Conservation (phyloP, 2,888 invertebrate species). For the Prenolepis imparis region DNA sequence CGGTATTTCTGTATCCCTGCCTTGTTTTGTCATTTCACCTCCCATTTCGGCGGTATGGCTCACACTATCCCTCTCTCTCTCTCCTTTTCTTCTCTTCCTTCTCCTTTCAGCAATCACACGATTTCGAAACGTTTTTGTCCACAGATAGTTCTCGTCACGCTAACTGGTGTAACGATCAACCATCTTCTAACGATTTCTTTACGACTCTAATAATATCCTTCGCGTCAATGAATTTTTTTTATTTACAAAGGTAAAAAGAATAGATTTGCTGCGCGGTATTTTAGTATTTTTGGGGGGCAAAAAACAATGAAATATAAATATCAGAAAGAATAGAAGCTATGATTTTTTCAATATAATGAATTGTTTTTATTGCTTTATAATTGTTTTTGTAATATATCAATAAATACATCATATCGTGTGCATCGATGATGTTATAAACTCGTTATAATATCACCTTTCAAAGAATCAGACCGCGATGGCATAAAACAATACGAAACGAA, state of each 20-base stretch:
- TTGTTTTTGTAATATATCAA: conserved; percentile 21
- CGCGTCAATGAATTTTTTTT: background rate
- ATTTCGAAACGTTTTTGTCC: conserved; percentile 46
- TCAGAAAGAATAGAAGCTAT: conserved; percentile 10
- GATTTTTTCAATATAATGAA: conserved; percentile 2
- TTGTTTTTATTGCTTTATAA: conserved; percentile 11
- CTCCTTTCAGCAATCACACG: conserved; percentile 8
- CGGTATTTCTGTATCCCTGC: conserved; percentile 69
- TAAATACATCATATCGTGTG: background rate
- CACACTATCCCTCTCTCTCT: conserved; percentile 35
- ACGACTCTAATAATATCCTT: conserved; percentile 15
- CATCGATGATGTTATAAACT: conserved; percentile 14
- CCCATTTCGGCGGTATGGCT: conserved; percentile 52
- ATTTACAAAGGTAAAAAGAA: background rate
- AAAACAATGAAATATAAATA: background rate
- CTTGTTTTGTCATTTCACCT: conserved; percentile 68
- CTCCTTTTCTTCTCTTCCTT: background rate
- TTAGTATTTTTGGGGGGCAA: background rate
- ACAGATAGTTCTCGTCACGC: conserved; percentile 23
- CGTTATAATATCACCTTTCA: background rate
- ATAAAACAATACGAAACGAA: conserved; percentile 67
- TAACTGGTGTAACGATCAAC: conserved; percentile 30
- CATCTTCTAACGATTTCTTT: conserved; percentile 15
- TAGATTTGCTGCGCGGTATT: background rate
- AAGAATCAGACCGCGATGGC: conserved; percentile 16